Conservation (phyloP, 2,888 invertebrate genomes). For the Bruchidius siliquastri region DNA sequence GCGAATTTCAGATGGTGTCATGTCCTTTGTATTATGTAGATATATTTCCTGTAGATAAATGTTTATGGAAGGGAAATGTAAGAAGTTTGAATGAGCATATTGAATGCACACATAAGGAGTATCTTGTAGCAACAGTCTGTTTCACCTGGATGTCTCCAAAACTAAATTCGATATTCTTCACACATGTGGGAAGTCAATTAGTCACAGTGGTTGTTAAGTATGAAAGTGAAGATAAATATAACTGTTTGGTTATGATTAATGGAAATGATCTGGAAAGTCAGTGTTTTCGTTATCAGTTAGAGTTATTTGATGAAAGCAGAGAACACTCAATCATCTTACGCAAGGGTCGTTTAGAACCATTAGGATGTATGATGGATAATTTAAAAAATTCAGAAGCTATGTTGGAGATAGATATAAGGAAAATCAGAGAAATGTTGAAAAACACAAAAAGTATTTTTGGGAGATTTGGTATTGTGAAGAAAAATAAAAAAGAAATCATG, state of each 20-base stretch:
- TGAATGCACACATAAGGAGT: constrained; percentile 16
- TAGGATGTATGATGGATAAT: constrained; percentile 13
- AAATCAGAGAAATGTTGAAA: constrained; percentile 19
- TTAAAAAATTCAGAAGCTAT: constrained; percentile 14
- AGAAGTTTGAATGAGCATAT: constrained; percentile 20
- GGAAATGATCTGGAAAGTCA: constrained; percentile 24
- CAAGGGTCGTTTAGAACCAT: constrained; percentile 18
- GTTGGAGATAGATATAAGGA: constrained; percentile 20
- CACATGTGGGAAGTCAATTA: constrained; percentile 10
- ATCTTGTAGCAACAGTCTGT: constrained; percentile 15
- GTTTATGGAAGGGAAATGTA: constrained; percentile 20
- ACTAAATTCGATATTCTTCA: constrained; percentile 17
- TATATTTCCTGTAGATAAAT: constrained; percentile 16
- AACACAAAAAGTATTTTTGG: constrained; percentile 12
- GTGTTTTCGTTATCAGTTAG: constrained; percentile 26
- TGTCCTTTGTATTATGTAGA: constrained; percentile 20
- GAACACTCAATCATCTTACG: constrained; percentile 25
- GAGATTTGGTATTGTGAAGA: constrained; percentile 25
- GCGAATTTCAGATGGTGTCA: constrained; percentile 17
- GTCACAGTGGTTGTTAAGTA: constrained; percentile 19
- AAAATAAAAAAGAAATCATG: constrained; percentile 23
- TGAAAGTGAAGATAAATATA: constrained; percentile 15
- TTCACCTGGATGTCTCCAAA: constrained; percentile 16
- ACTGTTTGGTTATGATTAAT: constrained; percentile 19
- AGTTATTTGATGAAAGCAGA: constrained; percentile 21